Base-by-base conservation (phyloP, 2,113 vertebrate genomes). In the Siphamia tubifer region DNA sequence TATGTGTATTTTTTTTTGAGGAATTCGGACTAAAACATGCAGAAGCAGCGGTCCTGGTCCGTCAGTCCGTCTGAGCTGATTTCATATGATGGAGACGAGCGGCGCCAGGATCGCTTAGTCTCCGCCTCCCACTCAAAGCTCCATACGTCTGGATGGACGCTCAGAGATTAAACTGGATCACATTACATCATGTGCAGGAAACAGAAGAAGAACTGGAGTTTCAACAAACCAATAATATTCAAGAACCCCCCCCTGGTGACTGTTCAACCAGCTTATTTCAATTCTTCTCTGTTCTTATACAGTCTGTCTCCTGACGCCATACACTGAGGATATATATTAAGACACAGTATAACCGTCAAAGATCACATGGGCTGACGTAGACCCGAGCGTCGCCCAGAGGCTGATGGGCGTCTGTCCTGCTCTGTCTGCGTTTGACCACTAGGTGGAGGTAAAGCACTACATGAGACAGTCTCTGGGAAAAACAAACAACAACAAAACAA, bases 301-400 rank as follows among this genome's bases (percentile, higher is more conserved):
- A 55, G 67, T 64, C 49, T 77, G 60, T 39, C 27, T 65, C 76
- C 66, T 82, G 79, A 84, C 65, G 64, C 66, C 74, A 77, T 69
- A 54, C 79, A 84, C 67, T 40, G 68, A 80, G 74, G 81, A 82
- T 84, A 83, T 74, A 83, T 85, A 83, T 92, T 87, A 90, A 91
- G 87, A 91, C 86, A 85, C 83, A 73, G 64, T 75, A 80, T 61
- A 76, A 74, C 34, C 60, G 62, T 51, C 44, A 81, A n/a, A n/a
- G n/a, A n/a, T n/a, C n/a, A n/a, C n/a, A n/a, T n/a, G n/a, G n/a
- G n/a, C n/a, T n/a, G n/a, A n/a, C n/a, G n/a, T n/a, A n/a, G n/a
- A n/a, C n/a, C 36, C 4, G 39, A 10, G 48, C 67, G 43, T 62
- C 67, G 43, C 58, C 38, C 49, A 11, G 19, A 63, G 52, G 34